These are phyloP conservation scores for Emydoidea blandingii DNA, from an alignment of 2,797 vertebrate genomes.

Conservation along the genomic window DNA sequence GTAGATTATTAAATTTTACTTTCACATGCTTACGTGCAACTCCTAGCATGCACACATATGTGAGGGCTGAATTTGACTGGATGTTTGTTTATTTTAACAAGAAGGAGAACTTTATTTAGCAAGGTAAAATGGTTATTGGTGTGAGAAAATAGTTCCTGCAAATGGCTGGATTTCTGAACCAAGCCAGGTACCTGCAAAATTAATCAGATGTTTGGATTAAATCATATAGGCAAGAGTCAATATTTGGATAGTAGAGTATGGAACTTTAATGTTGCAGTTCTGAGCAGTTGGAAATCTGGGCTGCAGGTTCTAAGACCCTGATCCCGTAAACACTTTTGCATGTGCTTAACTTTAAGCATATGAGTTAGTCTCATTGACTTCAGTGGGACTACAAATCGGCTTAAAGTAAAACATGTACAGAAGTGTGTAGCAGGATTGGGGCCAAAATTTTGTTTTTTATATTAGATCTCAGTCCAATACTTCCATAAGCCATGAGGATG, in stretches of 20 bases:
- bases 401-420: neutral
- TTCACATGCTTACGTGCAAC: neutral
- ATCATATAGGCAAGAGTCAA: neutral
- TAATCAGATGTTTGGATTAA: conserved; percentile 32
- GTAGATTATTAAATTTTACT: neutral
- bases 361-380: neutral
- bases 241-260: rapidly evolving
- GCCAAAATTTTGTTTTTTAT: neutral
- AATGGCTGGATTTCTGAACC: neutral
- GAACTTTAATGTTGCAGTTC: rapidly evolving
- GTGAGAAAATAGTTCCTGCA: neutral
- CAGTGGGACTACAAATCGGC: neutral
- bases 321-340: neutral
- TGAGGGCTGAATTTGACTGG: neutral
- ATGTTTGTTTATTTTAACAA: neutral
- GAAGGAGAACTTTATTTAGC: neutral
- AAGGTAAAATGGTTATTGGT: conserved; percentile 2
- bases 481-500: rapidly evolving
- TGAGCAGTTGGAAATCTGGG: neutral
- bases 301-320: neutral
- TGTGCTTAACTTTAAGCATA: neutral
- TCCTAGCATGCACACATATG: neutral
- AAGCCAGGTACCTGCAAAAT: neutral
- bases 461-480: neutral
- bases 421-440: neutral